Evolutionary conservation across 1,140 invertebrate genomes (phyloP), one percentile per base, ranked within the genome.

Genomic region (Halesus radiatus): DNA sequence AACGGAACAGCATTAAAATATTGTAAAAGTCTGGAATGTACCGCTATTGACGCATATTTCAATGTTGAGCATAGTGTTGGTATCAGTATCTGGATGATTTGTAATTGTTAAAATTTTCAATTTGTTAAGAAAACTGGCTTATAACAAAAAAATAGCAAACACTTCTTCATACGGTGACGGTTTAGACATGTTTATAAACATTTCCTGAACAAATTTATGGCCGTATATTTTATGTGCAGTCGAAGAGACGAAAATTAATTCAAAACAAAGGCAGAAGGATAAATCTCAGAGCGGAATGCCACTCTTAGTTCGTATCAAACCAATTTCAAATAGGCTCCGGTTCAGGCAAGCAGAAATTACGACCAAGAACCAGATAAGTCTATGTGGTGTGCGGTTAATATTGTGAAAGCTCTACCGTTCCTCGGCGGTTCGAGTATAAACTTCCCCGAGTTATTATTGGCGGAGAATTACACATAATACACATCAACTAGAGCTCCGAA

Each of bases 261-360:
- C 50, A 50, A 72, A 53, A 72, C 45, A 72, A 52, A 18, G 68
- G 23, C 10, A 70, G 3, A 29, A 3, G 45, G n/a, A 53, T 22
- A 53, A 72, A 52, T 72, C 26, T 45, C 37, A 45, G 8, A 15
- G 20, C 23, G 32, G 62, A 18, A 32, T n/a, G 37, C 10, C 32
- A 72, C 15, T 52, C 18, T 72, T 72, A 72, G 52, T 29, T 56
- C 3, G 45, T 23, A 73, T 73, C 70, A 23, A 73, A 73, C 37
- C 37, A 45, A 74, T 74, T 74, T 75, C 54, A 58, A 58, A 75
- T 32, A 32, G 72, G 72, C 22, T 75, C 29, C n/a, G 29, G 54
- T 58, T 58, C 53, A 26, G 8, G 53, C 16, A 75, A 58, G 53
- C 72, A 26, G 54, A 58, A 75, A 75, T 72, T 75, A 75, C 26